These are phyloP conservation scores for Hypsibius dujardini DNA, from an alignment of 1,140 invertebrate species.

Conservation along the genomic window DNA sequence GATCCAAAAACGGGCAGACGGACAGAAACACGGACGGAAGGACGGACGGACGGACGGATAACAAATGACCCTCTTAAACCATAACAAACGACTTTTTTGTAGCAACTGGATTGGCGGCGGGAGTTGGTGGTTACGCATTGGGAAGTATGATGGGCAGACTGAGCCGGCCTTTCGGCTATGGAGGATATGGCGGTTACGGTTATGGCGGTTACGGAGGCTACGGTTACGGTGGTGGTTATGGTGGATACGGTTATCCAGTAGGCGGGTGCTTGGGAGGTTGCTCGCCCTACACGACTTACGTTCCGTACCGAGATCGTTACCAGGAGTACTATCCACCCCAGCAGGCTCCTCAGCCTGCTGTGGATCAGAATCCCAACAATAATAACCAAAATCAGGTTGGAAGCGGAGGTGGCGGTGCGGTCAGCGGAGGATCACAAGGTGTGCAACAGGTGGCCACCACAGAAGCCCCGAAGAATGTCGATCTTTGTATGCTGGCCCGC, in stretches of 20 bases:
- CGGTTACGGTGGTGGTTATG: neutral
- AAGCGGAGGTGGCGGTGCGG: neutral
- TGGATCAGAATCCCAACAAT: neutral
- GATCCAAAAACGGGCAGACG: too few species aligned
- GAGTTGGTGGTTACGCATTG: neutral
- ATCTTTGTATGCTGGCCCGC: slow-evolving; percentile 13
- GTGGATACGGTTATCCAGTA: neutral
- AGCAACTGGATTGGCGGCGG: slow-evolving; percentile 4
- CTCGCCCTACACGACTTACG: neutral
- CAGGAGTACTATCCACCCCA: neutral
- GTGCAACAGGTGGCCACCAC: neutral
- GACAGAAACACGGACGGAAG: too few species aligned
- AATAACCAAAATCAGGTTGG: neutral
- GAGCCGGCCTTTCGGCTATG: neutral
- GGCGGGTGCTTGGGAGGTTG: neutral
- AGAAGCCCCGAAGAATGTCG: neutral
- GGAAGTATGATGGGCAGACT: neutral
- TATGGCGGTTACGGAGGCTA: neutral
- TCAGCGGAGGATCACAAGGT: neutral
- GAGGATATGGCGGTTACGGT: neutral
- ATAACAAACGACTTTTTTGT: too few species aligned
- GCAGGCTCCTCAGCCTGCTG: neutral
- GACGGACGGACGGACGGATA: too few species aligned
- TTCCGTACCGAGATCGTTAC: slow-evolving; percentile 13
- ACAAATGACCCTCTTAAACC: too few species aligned